These are phyloP conservation scores for Cepphus grylle DNA, from an alignment of 2,113 vertebrate genomes.

Conservation along the genomic window DNA sequence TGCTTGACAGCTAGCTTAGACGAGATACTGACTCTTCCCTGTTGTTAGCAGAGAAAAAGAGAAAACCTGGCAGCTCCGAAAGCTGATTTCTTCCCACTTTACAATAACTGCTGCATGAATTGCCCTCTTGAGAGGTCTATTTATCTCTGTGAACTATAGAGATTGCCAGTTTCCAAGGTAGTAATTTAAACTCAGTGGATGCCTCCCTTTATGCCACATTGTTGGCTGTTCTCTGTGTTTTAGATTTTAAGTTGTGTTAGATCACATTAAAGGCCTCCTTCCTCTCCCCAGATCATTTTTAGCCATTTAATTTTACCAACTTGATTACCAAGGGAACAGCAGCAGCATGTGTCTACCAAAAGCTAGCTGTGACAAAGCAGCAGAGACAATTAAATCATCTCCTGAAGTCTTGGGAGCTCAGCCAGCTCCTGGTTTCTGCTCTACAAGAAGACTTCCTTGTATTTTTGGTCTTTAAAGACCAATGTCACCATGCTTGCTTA, in stretches of 20 bases:
- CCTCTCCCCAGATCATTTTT: neutral
- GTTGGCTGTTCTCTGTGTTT: slow-evolving; percentile 1
- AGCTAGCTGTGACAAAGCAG: slow-evolving; percentile 8
- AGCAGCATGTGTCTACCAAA: slow-evolving; percentile 2
- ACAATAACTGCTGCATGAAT: slow-evolving; percentile 15
- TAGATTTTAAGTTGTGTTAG: neutral
- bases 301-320: slow-evolving; percentile 26
- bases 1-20: neutral
- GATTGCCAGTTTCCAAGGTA: neutral
- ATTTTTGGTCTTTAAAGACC: neutral
- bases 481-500: neutral
- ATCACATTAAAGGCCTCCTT: neutral
- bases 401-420: slow-evolving; percentile 11
- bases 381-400: slow-evolving; percentile 34
- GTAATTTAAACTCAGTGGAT: slow-evolving; percentile 19
- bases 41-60: neutral
- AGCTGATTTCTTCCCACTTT: slow-evolving; percentile 20
- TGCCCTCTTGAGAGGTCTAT: neutral
- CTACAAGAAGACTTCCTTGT: neutral
- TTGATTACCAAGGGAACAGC: neutral
- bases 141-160: slow-evolving; percentile 33
- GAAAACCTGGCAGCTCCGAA: neutral
- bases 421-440: neutral
- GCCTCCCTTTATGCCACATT: neutral
- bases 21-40: neutral